A percentile compares a stretch with the other conserved stretches of the same genome.
Evolutionary conservation across 2,797 vertebrate genomes (phyloP).

Genomic region (Poecile montanus): DNA sequence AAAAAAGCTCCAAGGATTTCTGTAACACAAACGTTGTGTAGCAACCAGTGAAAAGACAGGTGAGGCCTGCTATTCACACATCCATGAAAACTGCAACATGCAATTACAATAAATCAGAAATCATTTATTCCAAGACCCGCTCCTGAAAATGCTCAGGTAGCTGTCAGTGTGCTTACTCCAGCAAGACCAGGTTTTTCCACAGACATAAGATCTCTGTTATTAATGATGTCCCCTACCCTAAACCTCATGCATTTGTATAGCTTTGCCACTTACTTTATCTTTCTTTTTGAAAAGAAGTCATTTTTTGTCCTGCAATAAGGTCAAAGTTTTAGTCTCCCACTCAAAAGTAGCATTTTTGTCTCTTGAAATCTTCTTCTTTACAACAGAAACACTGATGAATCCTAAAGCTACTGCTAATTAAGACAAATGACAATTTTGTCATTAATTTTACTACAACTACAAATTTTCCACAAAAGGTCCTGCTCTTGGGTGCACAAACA

Average conservation of each 20-base stretch:
- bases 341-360: neutral
- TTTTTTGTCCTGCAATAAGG: neutral
- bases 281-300: neutral
- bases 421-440: neutral
- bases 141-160: neutral
- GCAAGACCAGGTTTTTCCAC: neutral
- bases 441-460: neutral
- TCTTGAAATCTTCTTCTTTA: neutral
- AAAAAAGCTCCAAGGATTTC: neutral
- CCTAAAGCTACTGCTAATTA: neutral
- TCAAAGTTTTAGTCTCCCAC: neutral
- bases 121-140: neutral
- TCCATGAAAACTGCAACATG: neutral
- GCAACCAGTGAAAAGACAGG: neutral
- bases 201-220: neutral
- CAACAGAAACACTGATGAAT: neutral
- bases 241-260: neutral
- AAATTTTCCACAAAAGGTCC: neutral
- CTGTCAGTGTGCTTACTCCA: neutral
- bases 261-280: conserved; percentile 1
- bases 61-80: neutral
- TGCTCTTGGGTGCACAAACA: conserved; percentile 59
- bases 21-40: neutral
- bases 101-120: neutral
- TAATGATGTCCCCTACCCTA: neutral